Evolutionary conservation across 2,797 vertebrate species (phyloP).

Genomic region (Syngnathus rostellatus): DNA sequence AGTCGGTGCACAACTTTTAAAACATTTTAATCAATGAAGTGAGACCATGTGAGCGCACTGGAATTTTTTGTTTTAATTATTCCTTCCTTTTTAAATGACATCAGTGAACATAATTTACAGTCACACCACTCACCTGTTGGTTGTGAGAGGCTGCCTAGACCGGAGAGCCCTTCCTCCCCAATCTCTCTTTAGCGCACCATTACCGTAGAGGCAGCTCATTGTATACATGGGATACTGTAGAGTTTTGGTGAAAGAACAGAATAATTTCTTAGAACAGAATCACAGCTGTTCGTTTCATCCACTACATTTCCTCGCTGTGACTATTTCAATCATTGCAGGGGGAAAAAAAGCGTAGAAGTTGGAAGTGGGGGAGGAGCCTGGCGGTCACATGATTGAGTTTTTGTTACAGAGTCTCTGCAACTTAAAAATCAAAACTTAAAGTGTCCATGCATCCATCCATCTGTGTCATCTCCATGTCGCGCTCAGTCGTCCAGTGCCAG

Average conservation of each 20-base stretch:
- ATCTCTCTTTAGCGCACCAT: neutral
- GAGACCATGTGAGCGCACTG: neutral
- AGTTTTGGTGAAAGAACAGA: constrained; percentile 15
- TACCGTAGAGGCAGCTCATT: neutral
- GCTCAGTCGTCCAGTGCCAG: constrained; percentile 81
- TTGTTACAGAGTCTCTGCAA: constrained; percentile 60
- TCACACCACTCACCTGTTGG: neutral
- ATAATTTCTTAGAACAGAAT: constrained; percentile 37
- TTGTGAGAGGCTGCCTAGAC: neutral
- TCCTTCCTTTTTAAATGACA: neutral
- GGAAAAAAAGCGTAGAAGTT: neutral
- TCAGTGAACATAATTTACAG: constrained; percentile 1
- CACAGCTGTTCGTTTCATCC: constrained; percentile 14
- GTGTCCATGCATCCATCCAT: constrained; percentile 47
- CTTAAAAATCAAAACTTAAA: constrained; percentile 48
- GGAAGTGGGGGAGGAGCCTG: constrained; percentile 29
- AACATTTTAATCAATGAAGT: neutral
- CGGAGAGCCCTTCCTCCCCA: neutral
- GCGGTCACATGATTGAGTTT: constrained; percentile 52
- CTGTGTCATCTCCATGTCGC: constrained; percentile 10
- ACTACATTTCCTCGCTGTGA: neutral
- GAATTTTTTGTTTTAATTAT: neutral
- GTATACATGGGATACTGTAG: neutral
- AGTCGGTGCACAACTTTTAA: too few species aligned
- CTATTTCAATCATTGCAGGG: neutral